Base-by-base conservation (phyloP, 1,140 invertebrate species). In the Drosophila nigrodunni region DNA sequence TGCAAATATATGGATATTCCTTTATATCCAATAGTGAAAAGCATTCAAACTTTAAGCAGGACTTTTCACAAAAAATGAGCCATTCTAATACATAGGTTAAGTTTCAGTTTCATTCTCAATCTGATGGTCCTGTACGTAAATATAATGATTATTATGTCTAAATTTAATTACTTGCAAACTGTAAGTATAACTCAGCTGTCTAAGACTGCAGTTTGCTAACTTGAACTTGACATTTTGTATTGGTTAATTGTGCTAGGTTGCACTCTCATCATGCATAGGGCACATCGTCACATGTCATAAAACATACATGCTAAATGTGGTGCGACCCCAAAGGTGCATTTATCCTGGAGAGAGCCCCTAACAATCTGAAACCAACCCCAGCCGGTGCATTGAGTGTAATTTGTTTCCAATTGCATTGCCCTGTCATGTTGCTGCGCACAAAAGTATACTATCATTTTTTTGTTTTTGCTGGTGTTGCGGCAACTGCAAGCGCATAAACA, bases 371-470 rank as follows among this genome's bases (percentile, higher is more conserved):
- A 44, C 25, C 3, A 21, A 47, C 13, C 1, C 39, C 9, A 69
- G 41, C 50, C 69, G 77, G 70, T 74, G 80, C 77, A 83, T 89
- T 77, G 80, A 89, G 85, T 69, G 80, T 88, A 89, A 88, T 88
- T 89, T 89, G 83, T 89, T 89, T 89, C 80, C 83, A 89, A 88
- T 88, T 88, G 74, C 77, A 65, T 68, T 67, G 66, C 68, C 52
- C 66, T 70, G 54, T 78, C 66, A 60, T 65, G 66, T 61, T 64
- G 61, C 73, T 67, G 43, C 15, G 52, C 71, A 54, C 61, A 71
- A 66, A 76, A 61, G 74, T 71, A 37, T 71, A 55, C 72, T 61
- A 75, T 68, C 60, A 78, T 75, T 75, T 75, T 64, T 69, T 77
- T 66, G 46, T 54, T 30, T 30, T 30, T 25, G 44, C 52, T 61